Conservation (phyloP, 2,113 vertebrate genomes). For the Cygnus buccinator region DNA sequence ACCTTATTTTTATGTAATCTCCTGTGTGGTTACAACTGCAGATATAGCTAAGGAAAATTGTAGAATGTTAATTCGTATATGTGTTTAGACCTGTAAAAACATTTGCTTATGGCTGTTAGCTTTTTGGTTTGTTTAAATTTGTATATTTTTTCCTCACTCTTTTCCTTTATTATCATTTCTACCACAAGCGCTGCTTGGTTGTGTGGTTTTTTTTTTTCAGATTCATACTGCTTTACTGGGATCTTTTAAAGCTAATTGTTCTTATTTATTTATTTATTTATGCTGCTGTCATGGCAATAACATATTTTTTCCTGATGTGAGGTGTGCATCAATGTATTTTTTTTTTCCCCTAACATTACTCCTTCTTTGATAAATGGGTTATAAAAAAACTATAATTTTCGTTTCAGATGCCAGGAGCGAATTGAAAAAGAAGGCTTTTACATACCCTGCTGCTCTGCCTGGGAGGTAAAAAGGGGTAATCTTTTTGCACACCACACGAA, state of each 20-base stretch:
- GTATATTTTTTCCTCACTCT: not conserved
- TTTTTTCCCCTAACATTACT: not conserved
- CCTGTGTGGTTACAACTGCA: not conserved
- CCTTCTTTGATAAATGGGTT: conserved; percentile 15
- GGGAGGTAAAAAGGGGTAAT: conserved; percentile 34
- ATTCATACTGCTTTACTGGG: not conserved
- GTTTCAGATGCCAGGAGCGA: conserved; percentile 8
- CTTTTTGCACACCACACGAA: not conserved
- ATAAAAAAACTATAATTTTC: not conserved
- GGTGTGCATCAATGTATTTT: not conserved
- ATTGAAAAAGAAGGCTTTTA: conserved; percentile 18
- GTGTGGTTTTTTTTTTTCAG: not conserved
- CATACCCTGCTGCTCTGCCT: conserved; percentile 33
- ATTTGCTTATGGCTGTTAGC: not conserved
- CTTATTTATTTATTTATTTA: not conserved
- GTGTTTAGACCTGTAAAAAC: not conserved
- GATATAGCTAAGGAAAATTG: not conserved
- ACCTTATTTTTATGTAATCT: not conserved
- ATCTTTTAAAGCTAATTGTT: not conserved
- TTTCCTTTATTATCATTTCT: not conserved
- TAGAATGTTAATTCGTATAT: not conserved
- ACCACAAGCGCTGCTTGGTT: not conserved
- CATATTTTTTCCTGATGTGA: not conserved
- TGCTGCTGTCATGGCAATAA: not conserved
- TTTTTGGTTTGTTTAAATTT: not conserved